These are phyloP conservation scores for Itoplectis maculator DNA, from an alignment of 2,888 invertebrate genomes.

Conservation along the genomic window DNA sequence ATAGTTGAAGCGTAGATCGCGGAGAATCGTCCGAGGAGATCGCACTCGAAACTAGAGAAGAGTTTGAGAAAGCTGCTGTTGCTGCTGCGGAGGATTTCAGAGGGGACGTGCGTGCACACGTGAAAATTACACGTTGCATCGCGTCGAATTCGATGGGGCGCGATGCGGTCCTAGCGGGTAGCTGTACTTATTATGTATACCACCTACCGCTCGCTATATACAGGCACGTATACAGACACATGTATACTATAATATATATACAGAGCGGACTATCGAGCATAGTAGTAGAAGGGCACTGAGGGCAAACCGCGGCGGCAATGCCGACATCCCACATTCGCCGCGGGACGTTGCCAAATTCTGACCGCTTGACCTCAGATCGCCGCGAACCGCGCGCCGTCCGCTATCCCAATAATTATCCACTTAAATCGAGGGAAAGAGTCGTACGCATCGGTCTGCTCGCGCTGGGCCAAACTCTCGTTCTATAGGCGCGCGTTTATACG, in stretches of 20 bases:
- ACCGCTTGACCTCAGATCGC: conserved; percentile 70
- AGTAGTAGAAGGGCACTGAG: conserved; percentile 21
- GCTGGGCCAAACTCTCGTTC: conserved; percentile 37
- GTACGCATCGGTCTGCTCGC: conserved; percentile 52
- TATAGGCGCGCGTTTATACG: not conserved
- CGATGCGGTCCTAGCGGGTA: conserved; percentile 47
- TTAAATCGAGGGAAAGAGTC: conserved; percentile 76
- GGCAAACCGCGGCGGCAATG: conserved; percentile 51
- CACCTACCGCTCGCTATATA: not conserved
- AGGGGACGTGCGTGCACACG: conserved; percentile 52
- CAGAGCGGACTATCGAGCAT: not conserved
- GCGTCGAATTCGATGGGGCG: conserved; percentile 51
- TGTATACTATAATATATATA: not conserved
- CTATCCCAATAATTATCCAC: conserved; percentile 80
- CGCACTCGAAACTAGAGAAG: conserved; percentile 42
- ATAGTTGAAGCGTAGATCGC: not conserved
- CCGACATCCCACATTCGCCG: conserved; percentile 75
- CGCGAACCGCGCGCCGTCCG: conserved; percentile 51
- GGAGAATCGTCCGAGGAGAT: not conserved
- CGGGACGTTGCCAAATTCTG: conserved; percentile 74
- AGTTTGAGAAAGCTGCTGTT: not conserved
- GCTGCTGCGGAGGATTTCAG: conserved; percentile 35
- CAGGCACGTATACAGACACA: not conserved
- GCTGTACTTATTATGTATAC: conserved; percentile 30
- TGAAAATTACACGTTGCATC: conserved; percentile 77